Evolutionary conservation across 2,888 invertebrate species (phyloP), one percentile per base, ranked within the genome.

Genomic region (Melipona beecheii): DNA sequence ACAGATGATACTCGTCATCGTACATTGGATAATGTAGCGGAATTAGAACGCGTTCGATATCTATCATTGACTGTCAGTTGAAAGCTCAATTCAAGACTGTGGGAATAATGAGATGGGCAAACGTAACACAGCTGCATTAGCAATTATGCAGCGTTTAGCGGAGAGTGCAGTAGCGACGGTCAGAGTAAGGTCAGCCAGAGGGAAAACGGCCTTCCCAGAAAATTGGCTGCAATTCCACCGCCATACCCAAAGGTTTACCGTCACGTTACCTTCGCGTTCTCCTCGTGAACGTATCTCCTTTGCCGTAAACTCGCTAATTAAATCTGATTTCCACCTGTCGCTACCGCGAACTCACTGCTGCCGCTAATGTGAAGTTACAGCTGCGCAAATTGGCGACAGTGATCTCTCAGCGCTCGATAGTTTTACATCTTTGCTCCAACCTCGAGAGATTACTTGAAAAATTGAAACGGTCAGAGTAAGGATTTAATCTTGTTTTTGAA

Each of bases 91-190:
- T 19, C 17, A 2, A 43, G 9, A 1, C 68, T 31, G 13, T n/a
- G 64, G 49, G 64, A 54, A 27, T 76, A 74, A 83, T 65, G 66
- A 64, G 70, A 70, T 4, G 50, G 50, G 72, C 62, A 43, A 68
- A 78, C 69, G 71, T 76, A 70, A 82, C 50, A 54, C 21, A 43
- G 36, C 68, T 43, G 62, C 65, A 68, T 83, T 78, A 85, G 62
- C 81, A 75, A 83, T 87, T 83, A 79, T 64, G 43, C 68, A 17
- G 58, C 56, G 65, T 43, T 75, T 72, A 64, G 52, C 65, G n/a
- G 54, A 58, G 77, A 86, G 79, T 74, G 75, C 81, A 89, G 87
- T 84, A 65, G 84, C 80, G 79, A 86, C 60, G 78, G 79, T 88
- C 83, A 65, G 66, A 72, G 69, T 83, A 78, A 68, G 75, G 75